These are phyloP conservation scores for Drosophila robusta DNA, from an alignment of 2,888 invertebrate genomes.

Conservation along the genomic window DNA sequence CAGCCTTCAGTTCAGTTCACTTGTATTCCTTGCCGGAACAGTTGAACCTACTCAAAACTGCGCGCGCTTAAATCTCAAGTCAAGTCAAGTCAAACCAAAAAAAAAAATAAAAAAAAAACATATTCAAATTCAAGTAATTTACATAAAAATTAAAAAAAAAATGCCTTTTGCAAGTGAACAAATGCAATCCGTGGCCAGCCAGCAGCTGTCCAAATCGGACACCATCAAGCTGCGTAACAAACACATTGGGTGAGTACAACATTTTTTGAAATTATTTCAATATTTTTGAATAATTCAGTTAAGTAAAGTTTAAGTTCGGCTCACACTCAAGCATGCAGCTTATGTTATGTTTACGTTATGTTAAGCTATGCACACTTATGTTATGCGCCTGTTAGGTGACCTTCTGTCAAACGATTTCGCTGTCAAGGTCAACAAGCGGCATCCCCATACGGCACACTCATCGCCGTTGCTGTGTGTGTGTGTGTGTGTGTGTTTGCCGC, in stretches of 20 bases:
- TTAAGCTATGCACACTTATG: slow-evolving; percentile 20
- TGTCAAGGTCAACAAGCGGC: slow-evolving; percentile 82
- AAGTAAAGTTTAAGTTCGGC: not conserved
- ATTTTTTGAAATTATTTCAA: not conserved
- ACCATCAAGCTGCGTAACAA: slow-evolving; percentile 93
- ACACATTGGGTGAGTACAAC: slow-evolving; percentile 91
- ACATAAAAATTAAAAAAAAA: slow-evolving; percentile 15
- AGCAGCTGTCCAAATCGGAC: slow-evolving; percentile 91
- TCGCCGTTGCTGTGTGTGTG: slow-evolving; percentile 13
- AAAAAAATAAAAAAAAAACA: not conserved
- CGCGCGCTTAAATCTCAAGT: slow-evolving; percentile 6
- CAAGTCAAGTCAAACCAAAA: not conserved
- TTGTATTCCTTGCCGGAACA: slow-evolving; percentile 40
- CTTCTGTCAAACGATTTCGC: slow-evolving; percentile 63
- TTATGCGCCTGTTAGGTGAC: slow-evolving; percentile 48
- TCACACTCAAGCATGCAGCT: too few species aligned
- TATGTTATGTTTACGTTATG: slow-evolving; percentile 2
- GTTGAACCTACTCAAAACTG: slow-evolving; percentile 23
- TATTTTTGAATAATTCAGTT: not conserved
- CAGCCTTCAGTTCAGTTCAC: slow-evolving; percentile 17
- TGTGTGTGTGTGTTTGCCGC: slow-evolving; percentile 2
- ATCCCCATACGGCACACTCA: slow-evolving; percentile 63
- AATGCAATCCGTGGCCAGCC: slow-evolving; percentile 82
- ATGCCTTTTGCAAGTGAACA: slow-evolving; percentile 83
- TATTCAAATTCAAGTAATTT: slow-evolving; percentile 7